Evolutionary conservation across 1,140 invertebrate species (phyloP).

Genomic region (Paraescarpia echinospica): DNA sequence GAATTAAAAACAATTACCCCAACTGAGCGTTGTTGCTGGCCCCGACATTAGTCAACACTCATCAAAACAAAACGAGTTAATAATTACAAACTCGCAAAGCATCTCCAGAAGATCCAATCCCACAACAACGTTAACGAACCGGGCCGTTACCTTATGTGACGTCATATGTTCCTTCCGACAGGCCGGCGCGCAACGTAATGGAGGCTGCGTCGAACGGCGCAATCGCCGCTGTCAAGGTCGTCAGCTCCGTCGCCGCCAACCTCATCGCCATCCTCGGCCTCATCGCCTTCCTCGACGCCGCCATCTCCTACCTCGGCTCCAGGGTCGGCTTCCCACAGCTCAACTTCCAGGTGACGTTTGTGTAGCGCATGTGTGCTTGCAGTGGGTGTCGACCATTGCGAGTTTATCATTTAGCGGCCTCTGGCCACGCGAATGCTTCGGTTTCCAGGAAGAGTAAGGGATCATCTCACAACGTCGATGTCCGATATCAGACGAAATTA

Average conservation of each 20-base stretch:
- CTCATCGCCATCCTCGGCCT: conserved; percentile 89
- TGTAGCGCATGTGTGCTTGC: not conserved
- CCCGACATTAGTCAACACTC: too few relatives aligned
- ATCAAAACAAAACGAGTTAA: too few relatives aligned
- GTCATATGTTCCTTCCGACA: conserved; percentile 50
- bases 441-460: too few relatives aligned
- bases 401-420: not conserved
- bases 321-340: conserved; percentile 67
- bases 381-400: not conserved
- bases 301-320: conserved; percentile 77
- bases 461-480: too few relatives aligned
- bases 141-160: not conserved
- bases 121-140: not conserved
- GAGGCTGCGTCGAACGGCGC: conserved; percentile 90
- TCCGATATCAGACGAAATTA: too few relatives aligned
- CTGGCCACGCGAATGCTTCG: not conserved
- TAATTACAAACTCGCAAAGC: too few relatives aligned
- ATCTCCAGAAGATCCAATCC: not conserved
- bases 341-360: conserved; percentile 29
- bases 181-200: conserved; percentile 77
- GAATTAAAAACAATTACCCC: too few relatives aligned
- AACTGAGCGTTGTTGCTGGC: too few relatives aligned
- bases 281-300: conserved; percentile 78
- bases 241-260: conserved; percentile 87
- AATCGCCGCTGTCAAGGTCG: conserved; percentile 75